Evolutionary conservation across 1,140 invertebrate species (phyloP), one percentile per base, ranked within the genome.

Genomic region (Carposina sasakii): DNA sequence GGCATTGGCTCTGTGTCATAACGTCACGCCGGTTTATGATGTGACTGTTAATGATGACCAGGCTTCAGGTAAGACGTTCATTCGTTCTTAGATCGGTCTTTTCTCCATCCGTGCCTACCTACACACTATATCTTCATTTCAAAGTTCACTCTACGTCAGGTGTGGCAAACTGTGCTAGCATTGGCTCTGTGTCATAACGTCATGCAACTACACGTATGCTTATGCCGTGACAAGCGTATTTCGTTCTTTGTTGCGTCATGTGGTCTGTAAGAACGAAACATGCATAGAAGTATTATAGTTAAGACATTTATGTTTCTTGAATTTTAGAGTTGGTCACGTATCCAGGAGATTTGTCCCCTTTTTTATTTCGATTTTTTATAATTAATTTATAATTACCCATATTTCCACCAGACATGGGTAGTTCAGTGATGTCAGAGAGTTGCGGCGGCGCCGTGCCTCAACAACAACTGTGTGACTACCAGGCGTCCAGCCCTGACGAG

Each of bases 181-280:
- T 82, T 99, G 10, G 97, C 98, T 0, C 83, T 99, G 3, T 99
- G 98, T 85, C 98, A 99, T 76, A 99, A 99, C 85, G 98, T 99
- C 0, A 99, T n/a, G n/a, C n/a, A n/a, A n/a, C n/a, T n/a, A n/a
- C n/a, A n/a, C n/a, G n/a, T n/a, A n/a, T n/a, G n/a, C n/a, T n/a
- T n/a, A n/a, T n/a, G n/a, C n/a, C n/a, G n/a, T n/a, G n/a, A n/a
- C n/a, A n/a, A n/a, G n/a, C n/a, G n/a, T n/a, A n/a, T n/a, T n/a
- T n/a, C n/a, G n/a, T n/a, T n/a, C n/a, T n/a, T n/a, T n/a, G n/a
- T n/a, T n/a, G n/a, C n/a, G n/a, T n/a, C n/a, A n/a, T n/a, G n/a
- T n/a, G n/a, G n/a, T n/a, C n/a, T n/a, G n/a, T n/a, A n/a, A n/a
- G n/a, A n/a, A n/a, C n/a, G n/a, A n/a, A n/a, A n/a, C n/a, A n/a